Conservation (phyloP, 2,797 vertebrate genomes). For the Brachyalestes nurse region DNA sequence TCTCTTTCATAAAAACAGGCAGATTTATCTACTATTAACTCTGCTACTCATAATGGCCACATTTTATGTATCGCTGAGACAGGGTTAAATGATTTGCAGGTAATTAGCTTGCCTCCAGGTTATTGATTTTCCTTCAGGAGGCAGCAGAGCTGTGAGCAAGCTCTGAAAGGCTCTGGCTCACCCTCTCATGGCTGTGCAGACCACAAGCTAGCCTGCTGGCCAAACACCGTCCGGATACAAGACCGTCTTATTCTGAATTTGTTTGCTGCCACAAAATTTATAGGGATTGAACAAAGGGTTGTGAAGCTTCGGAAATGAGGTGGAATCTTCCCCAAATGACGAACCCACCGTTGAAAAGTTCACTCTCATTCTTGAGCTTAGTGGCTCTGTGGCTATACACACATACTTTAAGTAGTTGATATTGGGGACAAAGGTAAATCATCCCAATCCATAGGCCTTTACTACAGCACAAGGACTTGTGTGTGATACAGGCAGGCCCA, state of each 20-base stretch:
- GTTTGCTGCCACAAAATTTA: constrained; percentile 6
- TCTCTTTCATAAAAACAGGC: constrained; percentile 65
- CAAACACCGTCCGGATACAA: not conserved
- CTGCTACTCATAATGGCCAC: constrained; percentile 66
- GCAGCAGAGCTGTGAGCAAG: constrained; percentile 61
- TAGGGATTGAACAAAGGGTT: not conserved
- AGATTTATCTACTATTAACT: constrained; percentile 72
- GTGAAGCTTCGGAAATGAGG: not conserved
- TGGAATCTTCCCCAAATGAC: not conserved
- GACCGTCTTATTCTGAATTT: constrained; percentile 10
- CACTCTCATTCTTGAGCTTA: not conserved
- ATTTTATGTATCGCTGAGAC: constrained; percentile 68
- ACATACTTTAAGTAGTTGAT: constrained; percentile 31
- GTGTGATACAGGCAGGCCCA: constrained; percentile 55
- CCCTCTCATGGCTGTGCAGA: constrained; percentile 34
- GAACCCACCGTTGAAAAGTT: not conserved
- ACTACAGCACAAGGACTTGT: constrained; percentile 55
- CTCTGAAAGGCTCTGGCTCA: constrained; percentile 47
- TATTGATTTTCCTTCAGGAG: constrained; percentile 71
- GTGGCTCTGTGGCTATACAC: not conserved
- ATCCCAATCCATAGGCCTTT: constrained; percentile 34
- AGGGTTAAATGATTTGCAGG: constrained; percentile 71
- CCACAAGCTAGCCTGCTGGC: not conserved
- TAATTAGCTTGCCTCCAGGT: constrained; percentile 73
- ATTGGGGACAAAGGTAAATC: constrained; percentile 50